Conservation (phyloP, 2,888 invertebrate species). For the Athripsodes cinereus region DNA sequence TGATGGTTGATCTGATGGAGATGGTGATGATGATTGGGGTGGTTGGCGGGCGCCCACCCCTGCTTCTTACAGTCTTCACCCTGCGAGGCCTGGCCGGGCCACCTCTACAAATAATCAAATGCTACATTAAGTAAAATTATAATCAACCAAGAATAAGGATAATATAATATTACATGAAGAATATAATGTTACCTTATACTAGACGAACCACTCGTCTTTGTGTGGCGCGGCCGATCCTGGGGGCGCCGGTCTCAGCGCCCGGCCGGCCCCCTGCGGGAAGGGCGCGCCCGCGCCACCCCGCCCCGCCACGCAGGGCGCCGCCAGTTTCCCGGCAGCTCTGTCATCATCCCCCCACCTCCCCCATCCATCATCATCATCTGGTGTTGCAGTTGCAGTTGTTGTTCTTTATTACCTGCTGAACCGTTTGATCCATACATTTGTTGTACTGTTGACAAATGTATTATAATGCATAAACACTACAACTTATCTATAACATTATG, state of each 20-base stretch:
- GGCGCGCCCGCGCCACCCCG: constrained; percentile 75
- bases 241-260: constrained; percentile 75
- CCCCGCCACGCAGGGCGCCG: constrained; percentile 83
- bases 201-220: constrained; percentile 92
- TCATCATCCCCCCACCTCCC: constrained; percentile 33
- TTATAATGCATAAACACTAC: neutral
- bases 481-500: neutral
- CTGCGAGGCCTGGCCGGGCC: constrained; percentile 57
- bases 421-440: constrained; percentile 72
- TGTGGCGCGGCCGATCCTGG: constrained; percentile 72
- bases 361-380: constrained; percentile 31
- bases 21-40: constrained; percentile 21
- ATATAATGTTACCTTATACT: constrained; percentile 36
- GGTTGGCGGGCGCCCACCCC: constrained; percentile 33
- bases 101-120: constrained; percentile 38
- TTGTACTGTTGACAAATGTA: constrained; percentile 51
- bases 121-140: no score
- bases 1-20: constrained; percentile 28
- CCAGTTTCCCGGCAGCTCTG: constrained; percentile 83
- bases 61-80: constrained; percentile 47
- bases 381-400: constrained; percentile 51
- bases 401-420: constrained; percentile 56
- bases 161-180: no score
- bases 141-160: no score
- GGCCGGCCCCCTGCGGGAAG: constrained; percentile 93